Evolutionary conservation across 2,113 vertebrate species (phyloP).

Genomic region (Lichenostomus cassidix): DNA sequence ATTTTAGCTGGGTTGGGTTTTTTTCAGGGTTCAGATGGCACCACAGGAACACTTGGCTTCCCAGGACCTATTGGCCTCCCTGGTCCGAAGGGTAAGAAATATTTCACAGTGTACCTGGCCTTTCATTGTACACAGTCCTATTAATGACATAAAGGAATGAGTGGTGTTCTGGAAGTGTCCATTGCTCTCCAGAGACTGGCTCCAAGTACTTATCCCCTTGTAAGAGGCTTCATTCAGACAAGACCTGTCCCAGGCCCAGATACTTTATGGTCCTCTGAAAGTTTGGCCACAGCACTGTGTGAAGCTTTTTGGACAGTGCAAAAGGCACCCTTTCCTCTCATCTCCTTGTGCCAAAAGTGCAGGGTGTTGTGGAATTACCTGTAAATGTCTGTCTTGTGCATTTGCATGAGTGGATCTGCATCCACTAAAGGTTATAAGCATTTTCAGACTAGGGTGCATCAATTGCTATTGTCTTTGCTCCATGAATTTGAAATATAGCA

Average conservation of each 20-base stretch:
- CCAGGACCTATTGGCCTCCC: constrained; percentile 70
- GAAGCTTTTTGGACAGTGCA: background rate
- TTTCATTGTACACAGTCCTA: background rate
- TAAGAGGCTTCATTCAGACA: background rate
- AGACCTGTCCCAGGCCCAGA: background rate
- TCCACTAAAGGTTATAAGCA: background rate
- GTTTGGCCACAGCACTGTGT: background rate
- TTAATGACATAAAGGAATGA: background rate
- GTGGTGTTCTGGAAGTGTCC: background rate
- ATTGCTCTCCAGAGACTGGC: background rate
- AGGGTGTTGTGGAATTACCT: background rate
- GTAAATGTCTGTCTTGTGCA: background rate
- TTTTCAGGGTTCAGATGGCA: constrained; percentile 85
- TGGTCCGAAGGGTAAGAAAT: constrained; percentile 85
- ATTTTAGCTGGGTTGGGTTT: background rate
- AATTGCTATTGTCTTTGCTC: background rate
- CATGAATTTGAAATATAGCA: background rate
- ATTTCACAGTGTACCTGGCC: background rate
- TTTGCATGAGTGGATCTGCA: background rate
- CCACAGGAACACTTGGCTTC: constrained; percentile 75
- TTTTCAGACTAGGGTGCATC: background rate
- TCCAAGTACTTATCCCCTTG: background rate
- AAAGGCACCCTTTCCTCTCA: background rate
- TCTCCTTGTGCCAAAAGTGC: background rate
- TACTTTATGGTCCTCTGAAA: background rate